These are phyloP conservation scores for Drosophila recens DNA, from an alignment of 2,888 invertebrate genomes.

Conservation along the genomic window DNA sequence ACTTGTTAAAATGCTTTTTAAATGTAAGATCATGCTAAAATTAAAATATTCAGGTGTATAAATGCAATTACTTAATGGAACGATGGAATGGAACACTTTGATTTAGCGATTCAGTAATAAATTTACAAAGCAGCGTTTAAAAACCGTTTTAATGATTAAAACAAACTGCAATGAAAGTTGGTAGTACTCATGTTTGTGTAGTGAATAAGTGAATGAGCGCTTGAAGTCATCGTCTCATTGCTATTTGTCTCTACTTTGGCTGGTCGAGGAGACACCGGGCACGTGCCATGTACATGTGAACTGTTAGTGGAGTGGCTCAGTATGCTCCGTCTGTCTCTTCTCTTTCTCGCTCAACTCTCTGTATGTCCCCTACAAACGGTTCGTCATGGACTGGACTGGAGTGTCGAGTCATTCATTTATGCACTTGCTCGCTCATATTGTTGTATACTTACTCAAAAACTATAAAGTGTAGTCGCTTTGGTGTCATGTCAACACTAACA, in stretches of 20 bases:
- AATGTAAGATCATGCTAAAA: neutral
- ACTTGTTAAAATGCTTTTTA: neutral
- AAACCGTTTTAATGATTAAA: neutral
- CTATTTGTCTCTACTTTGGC: slow-evolving; percentile 31
- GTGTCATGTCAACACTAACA: slow-evolving; percentile 60
- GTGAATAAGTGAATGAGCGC: slow-evolving; percentile 24
- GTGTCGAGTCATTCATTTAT: slow-evolving; percentile 70
- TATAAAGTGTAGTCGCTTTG: slow-evolving; percentile 61
- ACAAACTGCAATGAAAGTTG: slow-evolving; percentile 4
- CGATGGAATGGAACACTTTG: neutral
- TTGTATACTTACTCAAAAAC: slow-evolving; percentile 64
- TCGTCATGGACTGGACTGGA: slow-evolving; percentile 42
- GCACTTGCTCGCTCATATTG: slow-evolving; percentile 64
- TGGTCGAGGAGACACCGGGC: slow-evolving; percentile 15
- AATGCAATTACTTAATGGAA: neutral
- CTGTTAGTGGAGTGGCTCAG: slow-evolving; percentile 17
- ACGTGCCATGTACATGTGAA: slow-evolving; percentile 41
- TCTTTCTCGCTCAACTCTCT: neutral
- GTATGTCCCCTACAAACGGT: slow-evolving; percentile 2
- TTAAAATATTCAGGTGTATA: neutral
- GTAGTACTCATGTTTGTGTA: slow-evolving; percentile 9
- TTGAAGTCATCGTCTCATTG: slow-evolving; percentile 33
- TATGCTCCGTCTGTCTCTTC: neutral
- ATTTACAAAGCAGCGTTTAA: neutral
- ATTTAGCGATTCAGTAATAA: neutral